Percentiles rank a stretch among this genome's conserved stretches.
Evolutionary conservation across 1,140 invertebrate species (phyloP).

Genomic region (Platyscapa corneri): DNA sequence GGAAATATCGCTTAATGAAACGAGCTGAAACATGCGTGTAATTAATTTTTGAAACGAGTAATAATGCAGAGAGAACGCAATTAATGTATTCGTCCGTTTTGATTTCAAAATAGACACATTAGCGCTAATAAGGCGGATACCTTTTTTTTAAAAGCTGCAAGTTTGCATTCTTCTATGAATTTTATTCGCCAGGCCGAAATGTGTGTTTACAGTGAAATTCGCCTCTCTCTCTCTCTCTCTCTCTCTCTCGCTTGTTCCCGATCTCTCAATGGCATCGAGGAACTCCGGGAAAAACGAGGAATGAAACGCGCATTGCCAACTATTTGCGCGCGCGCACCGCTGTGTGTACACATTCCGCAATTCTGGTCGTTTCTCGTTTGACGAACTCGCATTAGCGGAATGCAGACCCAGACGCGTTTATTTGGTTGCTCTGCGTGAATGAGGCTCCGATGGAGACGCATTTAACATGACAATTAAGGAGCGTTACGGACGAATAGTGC

Average conservation of each 20-base stretch:
- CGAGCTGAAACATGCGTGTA: too few relatives aligned
- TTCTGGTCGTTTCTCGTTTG: neutral
- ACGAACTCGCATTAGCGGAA: neutral
- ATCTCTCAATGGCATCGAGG: neutral
- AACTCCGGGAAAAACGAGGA: neutral
- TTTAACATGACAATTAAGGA: neutral
- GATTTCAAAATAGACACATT: too few relatives aligned
- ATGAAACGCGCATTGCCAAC: neutral
- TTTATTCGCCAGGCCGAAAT: neutral
- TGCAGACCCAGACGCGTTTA: neutral
- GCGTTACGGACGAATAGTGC: neutral
- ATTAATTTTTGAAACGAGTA: too few relatives aligned
- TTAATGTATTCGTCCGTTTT: too few relatives aligned
- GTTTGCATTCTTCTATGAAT: too few relatives aligned
- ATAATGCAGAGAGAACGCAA: too few relatives aligned
- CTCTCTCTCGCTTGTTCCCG: neutral
- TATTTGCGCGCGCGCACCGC: neutral
- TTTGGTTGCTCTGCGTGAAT: neutral
- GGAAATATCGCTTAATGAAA: too few relatives aligned
- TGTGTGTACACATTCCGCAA: neutral
- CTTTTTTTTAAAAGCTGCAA: too few relatives aligned
- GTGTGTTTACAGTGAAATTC: neutral
- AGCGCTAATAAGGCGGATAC: too few relatives aligned
- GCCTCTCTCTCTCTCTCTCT: neutral
- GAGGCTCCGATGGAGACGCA: neutral